Evolutionary conservation across 2,888 invertebrate genomes (phyloP), one percentile per base, ranked within the genome.

Genomic region (Coelopa pilipes): DNA sequence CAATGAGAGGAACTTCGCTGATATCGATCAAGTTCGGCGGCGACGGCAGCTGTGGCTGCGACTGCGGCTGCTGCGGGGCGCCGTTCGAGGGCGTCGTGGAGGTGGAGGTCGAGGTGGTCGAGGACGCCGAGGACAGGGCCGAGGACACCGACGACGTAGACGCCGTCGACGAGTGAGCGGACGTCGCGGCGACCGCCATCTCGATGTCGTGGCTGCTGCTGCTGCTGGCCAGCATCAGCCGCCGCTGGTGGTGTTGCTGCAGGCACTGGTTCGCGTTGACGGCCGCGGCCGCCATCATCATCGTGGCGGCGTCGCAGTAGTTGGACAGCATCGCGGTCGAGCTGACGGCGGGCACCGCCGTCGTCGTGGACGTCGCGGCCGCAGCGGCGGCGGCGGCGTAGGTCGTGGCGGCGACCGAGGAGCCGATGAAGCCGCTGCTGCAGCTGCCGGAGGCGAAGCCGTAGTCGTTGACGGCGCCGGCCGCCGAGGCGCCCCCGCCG

Each of bases 1-100:
- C 86, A 83, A 86, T 84, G 81, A 86, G 86, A 85, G 87, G 86
- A 85, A 86, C 87, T 83, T 87, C 87, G 80, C 84, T 86, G 83
- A 85, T 86, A 85, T 87, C 87, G 81, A 87, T 87, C 83, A 87
- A 82, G 85, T 85, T 87, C 82, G 86, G 85, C 81, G 87, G 85
- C 80, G 86, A 84, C 81, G 83, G 78, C 79, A 82, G 75, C 75
- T 57, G 45, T 47, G 13, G 19, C 9, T 75, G 72, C 15, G 62
- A 68, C 2, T 63, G 63, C 11, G 62, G 53, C 7, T 73, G 73
- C 11, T 67, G 71, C 15, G 60, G 49, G 57, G 47, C 73, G 19
- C 49, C 57, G 34, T 73, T 57, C 1, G 74, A 69, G 24, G 75
- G 63, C 46, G 77, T 55, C 10, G 62, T 73, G 34, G 76, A 24